phyloP scores from a whole-genome alignment of 92 coral and sea anemone genomes.

The Bergia sp. region DNA sequence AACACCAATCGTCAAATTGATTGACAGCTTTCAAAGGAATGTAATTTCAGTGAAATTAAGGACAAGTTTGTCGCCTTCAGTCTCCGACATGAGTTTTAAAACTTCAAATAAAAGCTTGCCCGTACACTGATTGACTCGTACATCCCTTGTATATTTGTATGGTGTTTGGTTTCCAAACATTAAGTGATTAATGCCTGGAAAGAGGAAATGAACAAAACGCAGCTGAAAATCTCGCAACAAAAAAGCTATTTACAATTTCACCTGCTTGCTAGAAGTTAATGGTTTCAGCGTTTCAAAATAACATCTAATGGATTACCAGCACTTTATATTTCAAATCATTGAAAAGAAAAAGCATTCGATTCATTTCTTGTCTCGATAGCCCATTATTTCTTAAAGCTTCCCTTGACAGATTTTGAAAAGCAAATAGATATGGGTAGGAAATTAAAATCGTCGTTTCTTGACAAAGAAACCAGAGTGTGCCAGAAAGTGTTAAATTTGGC shows the following conservation, averaged over 20 bases:
- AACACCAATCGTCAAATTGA: not conserved
- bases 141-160: not conserved
- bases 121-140: not conserved
- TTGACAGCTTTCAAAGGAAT: not conserved
- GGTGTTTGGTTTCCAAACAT: slow-evolving; percentile 8
- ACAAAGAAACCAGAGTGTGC: not conserved
- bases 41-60: not conserved
- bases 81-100: not conserved
- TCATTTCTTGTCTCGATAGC: not conserved
- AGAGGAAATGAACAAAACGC: slow-evolving; percentile 16
- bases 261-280: slow-evolving; percentile 9
- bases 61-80: not conserved
- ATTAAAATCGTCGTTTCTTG: slow-evolving; percentile 2
- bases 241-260: not conserved
- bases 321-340: not conserved
- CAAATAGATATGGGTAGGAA: not conserved
- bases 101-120: not conserved
- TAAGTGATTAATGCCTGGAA: not conserved
- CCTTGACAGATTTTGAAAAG: not conserved
- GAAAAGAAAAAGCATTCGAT: not conserved
- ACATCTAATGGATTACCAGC: not conserved
- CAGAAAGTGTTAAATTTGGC: not conserved
- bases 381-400: not conserved
- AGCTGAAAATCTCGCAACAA: not conserved
- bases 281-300: not conserved